A percentile compares a stretch with the other conserved stretches of the same genome.
These are phyloP conservation scores for Autographa gamma DNA, from an alignment of 2,888 invertebrate genomes.

Conservation along the genomic window DNA sequence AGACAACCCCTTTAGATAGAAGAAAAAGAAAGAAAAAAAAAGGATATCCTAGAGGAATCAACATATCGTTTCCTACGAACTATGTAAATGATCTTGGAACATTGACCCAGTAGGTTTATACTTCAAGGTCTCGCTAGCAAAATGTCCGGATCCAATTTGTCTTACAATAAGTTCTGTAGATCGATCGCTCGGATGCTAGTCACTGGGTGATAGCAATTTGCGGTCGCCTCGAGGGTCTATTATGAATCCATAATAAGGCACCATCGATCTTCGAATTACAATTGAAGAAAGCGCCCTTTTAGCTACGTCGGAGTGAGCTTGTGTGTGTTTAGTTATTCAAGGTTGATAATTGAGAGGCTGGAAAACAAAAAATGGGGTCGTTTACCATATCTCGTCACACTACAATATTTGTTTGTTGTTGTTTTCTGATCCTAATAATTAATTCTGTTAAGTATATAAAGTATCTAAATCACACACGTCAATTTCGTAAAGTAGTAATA, in stretches of 20 bases:
- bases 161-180: constrained; percentile 58
- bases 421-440: too few relatives aligned
- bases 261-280: constrained; percentile 53
- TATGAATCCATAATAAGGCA: constrained; percentile 59
- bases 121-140: constrained; percentile 41
- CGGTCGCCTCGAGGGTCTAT: constrained; percentile 51
- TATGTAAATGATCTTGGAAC: constrained; percentile 12
- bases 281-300: constrained; percentile 48
- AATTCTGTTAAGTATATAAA: too few relatives aligned
- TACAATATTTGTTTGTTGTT: too few relatives aligned
- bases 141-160: constrained; percentile 61
- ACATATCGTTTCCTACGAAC: neutral
- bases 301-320: constrained; percentile 29
- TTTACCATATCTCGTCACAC: neutral
- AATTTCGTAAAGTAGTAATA: too few relatives aligned
- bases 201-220: constrained; percentile 58
- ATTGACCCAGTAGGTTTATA: constrained; percentile 38
- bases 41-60: neutral
- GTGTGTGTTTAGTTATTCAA: constrained; percentile 18
- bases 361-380: neutral
- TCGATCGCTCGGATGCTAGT: constrained; percentile 53
- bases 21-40: too few relatives aligned
- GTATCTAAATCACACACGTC: too few relatives aligned
- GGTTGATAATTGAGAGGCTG: neutral
- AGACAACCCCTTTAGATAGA: neutral